phyloP scores from a whole-genome alignment of 2,888 invertebrate species.

The Rutpela maculata region DNA sequence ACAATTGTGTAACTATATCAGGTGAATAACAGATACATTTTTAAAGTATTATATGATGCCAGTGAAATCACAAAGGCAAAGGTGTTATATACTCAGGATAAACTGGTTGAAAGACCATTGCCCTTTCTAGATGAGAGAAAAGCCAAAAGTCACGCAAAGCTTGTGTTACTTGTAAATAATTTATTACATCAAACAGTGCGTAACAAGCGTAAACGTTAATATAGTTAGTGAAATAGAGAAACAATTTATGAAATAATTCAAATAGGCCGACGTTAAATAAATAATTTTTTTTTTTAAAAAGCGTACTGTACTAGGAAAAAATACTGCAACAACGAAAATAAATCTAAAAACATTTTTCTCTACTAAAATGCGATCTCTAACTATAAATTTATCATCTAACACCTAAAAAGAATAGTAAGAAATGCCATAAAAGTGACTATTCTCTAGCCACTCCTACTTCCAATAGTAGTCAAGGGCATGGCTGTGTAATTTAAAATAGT shows the following conservation, averaged over 20 bases:
- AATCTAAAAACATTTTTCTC: too few species aligned
- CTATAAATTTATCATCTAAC: too few species aligned
- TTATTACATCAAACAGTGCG: neutral
- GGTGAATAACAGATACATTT: neutral
- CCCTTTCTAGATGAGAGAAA: neutral
- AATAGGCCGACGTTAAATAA: too few species aligned
- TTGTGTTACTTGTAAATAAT: slow-evolving; percentile 4
- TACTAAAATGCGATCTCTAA: too few species aligned
- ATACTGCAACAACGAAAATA: too few species aligned
- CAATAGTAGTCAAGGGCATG: too few species aligned
- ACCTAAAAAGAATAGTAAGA: too few species aligned
- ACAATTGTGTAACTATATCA: neutral
- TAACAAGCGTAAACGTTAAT: neutral
- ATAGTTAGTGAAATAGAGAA: neutral
- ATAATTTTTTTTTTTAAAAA: too few species aligned
- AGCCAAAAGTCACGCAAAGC: neutral
- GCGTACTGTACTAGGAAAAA: too few species aligned
- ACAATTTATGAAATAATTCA: neutral
- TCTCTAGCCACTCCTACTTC: too few species aligned
- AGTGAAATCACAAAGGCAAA: neutral
- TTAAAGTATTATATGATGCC: neutral
- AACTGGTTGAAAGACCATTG: neutral
- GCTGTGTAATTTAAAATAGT: too few species aligned
- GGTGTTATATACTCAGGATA: neutral
- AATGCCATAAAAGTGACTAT: too few species aligned